Percentiles rank a stretch among this genome's conserved stretches.
Evolutionary conservation across 1,140 invertebrate genomes (phyloP).

Genomic region (Drosophila nikananu): DNA sequence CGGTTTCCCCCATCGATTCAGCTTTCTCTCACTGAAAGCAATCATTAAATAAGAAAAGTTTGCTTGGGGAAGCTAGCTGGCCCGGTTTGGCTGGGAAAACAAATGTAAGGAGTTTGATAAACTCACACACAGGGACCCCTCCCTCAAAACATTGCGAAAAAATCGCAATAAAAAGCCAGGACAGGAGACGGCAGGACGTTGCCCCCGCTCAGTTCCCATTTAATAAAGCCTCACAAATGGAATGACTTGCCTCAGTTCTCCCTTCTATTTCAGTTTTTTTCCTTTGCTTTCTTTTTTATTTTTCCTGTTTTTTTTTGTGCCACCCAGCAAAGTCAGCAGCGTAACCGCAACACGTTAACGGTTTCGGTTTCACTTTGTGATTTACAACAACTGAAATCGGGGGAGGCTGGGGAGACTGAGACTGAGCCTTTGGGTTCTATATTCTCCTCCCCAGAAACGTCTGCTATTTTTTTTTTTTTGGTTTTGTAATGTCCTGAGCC

Average conservation of each 20-base stretch:
- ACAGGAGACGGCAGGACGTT: constrained; percentile 74
- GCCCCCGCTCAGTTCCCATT: constrained; percentile 63
- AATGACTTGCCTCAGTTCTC: constrained; percentile 66
- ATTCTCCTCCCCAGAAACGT: constrained; percentile 23
- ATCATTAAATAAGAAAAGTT: constrained; percentile 75
- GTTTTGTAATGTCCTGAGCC: constrained; percentile 11
- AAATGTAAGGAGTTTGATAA: constrained; percentile 80
- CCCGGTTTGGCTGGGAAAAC: constrained; percentile 72
- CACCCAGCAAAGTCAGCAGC: constrained; percentile 72
- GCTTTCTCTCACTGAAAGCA: constrained; percentile 49
- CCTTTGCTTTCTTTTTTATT: constrained; percentile 12
- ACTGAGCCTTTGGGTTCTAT: constrained; percentile 8
- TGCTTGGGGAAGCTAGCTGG: constrained; percentile 27
- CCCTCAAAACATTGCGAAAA: constrained; percentile 59
- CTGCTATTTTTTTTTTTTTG: constrained; percentile 3
- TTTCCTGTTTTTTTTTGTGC: constrained; percentile 16
- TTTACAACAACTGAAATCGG: constrained; percentile 69
- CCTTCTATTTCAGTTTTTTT: constrained; percentile 16
- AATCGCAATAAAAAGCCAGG: constrained; percentile 76
- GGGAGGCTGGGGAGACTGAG: constrained; percentile 11
- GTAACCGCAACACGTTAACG: constrained; percentile 85
- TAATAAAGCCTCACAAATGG: constrained; percentile 82
- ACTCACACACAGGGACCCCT: constrained; percentile 52
- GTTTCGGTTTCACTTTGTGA: constrained; percentile 81
- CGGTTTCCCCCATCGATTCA: constrained; percentile 27